Evolutionary conservation across 2,888 invertebrate species (phyloP).

Genomic region (Leucania comma): DNA sequence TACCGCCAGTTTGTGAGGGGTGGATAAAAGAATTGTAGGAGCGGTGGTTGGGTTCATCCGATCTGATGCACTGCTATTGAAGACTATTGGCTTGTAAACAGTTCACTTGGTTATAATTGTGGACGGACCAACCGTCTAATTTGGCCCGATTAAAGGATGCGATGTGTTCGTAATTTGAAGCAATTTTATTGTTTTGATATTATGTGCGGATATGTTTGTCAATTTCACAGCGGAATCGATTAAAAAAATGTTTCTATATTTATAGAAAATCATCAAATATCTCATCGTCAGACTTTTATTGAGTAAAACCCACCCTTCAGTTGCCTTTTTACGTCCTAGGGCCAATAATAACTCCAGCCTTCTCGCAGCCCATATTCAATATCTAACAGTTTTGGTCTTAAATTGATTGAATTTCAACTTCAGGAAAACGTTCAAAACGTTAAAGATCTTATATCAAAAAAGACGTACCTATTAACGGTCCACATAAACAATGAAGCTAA

Average conservation of each 20-base stretch:
- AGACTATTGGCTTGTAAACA: conserved; percentile 83
- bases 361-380: too few relatives aligned
- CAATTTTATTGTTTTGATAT: conserved; percentile 23
- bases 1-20: conserved; percentile 82
- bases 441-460: conserved; percentile 21
- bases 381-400: neutral
- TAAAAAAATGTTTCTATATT: too few relatives aligned
- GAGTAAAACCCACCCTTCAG: too few relatives aligned
- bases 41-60: conserved; percentile 75
- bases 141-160: conserved; percentile 69
- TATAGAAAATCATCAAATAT: too few relatives aligned
- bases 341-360: too few relatives aligned
- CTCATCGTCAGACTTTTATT: too few relatives aligned
- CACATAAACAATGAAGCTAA: conserved; percentile 61
- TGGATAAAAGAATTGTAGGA: conserved; percentile 80
- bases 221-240: neutral
- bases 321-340: too few relatives aligned
- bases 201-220: conserved; percentile 1
- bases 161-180: conserved; percentile 31
- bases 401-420: neutral
- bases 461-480: conserved; percentile 58
- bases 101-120: conserved; percentile 75
- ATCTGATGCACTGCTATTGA: conserved; percentile 82
- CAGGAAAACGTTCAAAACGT: conserved; percentile 16
- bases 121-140: conserved; percentile 74